Conservation (phyloP, 2,113 vertebrate genomes). For the Ovibos moschatus region DNA sequence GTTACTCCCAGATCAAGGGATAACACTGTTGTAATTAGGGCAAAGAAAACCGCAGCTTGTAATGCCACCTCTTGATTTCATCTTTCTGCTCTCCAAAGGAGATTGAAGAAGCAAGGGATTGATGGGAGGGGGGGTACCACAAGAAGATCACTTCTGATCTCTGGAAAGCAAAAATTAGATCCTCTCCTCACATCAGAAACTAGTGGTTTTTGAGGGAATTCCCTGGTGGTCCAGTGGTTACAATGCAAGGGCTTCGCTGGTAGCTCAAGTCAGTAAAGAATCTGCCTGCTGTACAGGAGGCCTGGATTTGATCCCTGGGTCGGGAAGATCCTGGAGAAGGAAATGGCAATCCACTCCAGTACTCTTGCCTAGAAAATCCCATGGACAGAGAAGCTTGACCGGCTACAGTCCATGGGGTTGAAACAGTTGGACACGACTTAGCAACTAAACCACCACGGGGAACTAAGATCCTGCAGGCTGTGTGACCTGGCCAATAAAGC, state of each 20-base stretch:
- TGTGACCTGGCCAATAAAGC: not conserved
- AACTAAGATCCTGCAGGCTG: not conserved
- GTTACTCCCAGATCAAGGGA: conserved; percentile 32
- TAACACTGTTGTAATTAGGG: conserved; percentile 18
- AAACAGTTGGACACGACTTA: not conserved
- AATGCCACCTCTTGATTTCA: not conserved
- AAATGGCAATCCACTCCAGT: not conserved
- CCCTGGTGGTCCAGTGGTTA: not conserved
- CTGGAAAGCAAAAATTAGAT: not conserved
- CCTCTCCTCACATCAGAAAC: not conserved
- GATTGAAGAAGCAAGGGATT: not conserved
- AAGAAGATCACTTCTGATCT: not conserved
- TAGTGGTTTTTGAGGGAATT: not conserved
- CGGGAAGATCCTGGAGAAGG: not conserved
- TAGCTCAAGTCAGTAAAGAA: not conserved
- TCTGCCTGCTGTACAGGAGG: not conserved
- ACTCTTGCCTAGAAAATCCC: not conserved
- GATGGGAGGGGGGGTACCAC: not conserved
- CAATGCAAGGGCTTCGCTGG: not conserved
- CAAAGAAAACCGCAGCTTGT: not conserved
- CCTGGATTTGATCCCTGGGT: not conserved
- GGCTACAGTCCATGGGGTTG: not conserved
- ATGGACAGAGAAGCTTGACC: not conserved
- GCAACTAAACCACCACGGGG: not conserved
- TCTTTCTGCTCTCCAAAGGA: not conserved